A percentile compares a stretch with the other conserved stretches of the same genome.
These are phyloP conservation scores for Drosophila ironensis DNA, from an alignment of 1,140 invertebrate genomes.

Conservation along the genomic window DNA sequence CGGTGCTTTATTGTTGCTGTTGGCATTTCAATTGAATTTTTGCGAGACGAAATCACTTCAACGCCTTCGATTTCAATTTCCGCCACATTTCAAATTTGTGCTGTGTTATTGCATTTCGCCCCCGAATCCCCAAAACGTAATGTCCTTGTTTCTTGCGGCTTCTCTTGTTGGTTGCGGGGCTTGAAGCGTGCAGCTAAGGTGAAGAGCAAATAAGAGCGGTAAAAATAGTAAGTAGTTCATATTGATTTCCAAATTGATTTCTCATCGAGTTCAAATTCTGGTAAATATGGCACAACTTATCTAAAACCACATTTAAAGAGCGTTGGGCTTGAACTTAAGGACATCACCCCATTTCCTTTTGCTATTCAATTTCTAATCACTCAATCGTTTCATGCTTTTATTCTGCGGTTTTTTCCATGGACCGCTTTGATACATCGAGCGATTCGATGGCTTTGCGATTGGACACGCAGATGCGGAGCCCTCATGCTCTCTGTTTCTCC, in stretches of 20 bases:
- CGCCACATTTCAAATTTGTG: conserved; percentile 69
- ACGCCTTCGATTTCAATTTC: conserved; percentile 80
- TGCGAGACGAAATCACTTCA: conserved; percentile 79
- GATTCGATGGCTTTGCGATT: conserved; percentile 48
- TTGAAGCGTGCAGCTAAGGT: background rate
- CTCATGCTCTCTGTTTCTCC: conserved; percentile 9
- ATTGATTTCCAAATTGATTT: conserved; percentile 14
- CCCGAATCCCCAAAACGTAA: conserved; percentile 12
- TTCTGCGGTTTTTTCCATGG: conserved; percentile 10
- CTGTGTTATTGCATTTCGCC: conserved; percentile 64
- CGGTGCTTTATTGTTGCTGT: conserved; percentile 27
- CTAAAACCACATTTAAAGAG: no score
- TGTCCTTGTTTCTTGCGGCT: conserved; percentile 1
- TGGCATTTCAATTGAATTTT: conserved; percentile 70
- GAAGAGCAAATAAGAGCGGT: no score
- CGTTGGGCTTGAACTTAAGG: background rate
- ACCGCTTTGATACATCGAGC: conserved; percentile 1
- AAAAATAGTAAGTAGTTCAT: conserved; percentile 15
- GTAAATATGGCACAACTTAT: no score
- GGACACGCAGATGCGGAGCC: conserved; percentile 48
- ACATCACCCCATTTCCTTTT: background rate
- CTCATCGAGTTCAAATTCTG: no score
- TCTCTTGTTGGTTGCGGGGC: background rate
- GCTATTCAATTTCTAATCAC: conserved; percentile 27
- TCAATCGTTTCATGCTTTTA: conserved; percentile 5